Evolutionary conservation across 2,113 vertebrate species (phyloP), one percentile per base, ranked within the genome.

Genomic region (Hypocryptadius cinnamomeus): DNA sequence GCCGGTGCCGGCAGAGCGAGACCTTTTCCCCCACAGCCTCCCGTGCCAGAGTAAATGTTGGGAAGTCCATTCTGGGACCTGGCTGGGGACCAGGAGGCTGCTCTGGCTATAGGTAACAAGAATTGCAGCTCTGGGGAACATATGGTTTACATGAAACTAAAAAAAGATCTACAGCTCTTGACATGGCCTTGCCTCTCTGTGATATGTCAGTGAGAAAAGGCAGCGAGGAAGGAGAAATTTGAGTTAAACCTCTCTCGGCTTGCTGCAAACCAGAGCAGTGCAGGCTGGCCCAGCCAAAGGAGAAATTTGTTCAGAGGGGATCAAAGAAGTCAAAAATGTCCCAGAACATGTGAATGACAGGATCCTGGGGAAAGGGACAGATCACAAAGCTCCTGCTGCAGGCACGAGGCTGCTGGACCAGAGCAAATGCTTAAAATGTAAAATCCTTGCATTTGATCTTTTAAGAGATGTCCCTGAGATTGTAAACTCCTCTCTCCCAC

Each of bases 31-130:
- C 71, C 27, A 1, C 84, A 94, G 85, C 79, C 81, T 51, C 40
- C 69, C 1, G 22, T 92, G 93, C 96, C 95, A 96, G 93, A 94
- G 69, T 91, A 96, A 95, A 92, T 68, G 72, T 88, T 94, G 77
- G 66, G 77, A 84, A 92, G 92, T 79, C 79, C 93, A 81, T 93
- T 96, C 89, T 65, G 84, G 81, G 86, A 95, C 50, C 82, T 95
- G 93, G 91, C 89, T 45, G 39, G 77, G 79, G 76, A 91, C 93
- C 94, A 96, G 90, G 71, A 90, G 69, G 90, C 93, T 92, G 91
- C 85, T 95, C 95, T 96, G 95, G 92, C 90, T 94, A 19, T 90
- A 96, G 93, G 92, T 95, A 94, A 91, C 85, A 90, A 77, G 83
- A 87, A 89, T 35, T 61, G 65, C 88, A 90, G 93, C 86, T 93